Percentiles rank a stretch among this genome's conserved stretches.
These are phyloP conservation scores for Phorcus lineatus DNA, from an alignment of 2,888 invertebrate genomes.

Conservation along the genomic window DNA sequence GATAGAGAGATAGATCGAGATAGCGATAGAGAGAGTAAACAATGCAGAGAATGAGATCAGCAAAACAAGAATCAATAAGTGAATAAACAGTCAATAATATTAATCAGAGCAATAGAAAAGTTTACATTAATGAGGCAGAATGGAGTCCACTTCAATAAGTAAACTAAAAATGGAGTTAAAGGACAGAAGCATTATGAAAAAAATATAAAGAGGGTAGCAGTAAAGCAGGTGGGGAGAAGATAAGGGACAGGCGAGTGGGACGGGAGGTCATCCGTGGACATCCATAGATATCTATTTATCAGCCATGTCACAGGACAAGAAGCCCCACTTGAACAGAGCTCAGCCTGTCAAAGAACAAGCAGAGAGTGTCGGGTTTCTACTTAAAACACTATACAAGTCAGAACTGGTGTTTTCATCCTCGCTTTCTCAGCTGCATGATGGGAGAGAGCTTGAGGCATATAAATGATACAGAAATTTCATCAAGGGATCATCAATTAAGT, in stretches of 20 bases:
- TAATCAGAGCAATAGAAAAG: too few species aligned
- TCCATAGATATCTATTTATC: not conserved
- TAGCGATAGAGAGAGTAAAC: too few species aligned
- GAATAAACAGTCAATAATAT: too few species aligned
- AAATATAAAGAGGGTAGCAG: too few species aligned
- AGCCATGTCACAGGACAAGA: conserved; percentile 5
- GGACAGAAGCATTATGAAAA: too few species aligned
- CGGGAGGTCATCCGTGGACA: not conserved
- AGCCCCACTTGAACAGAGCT: not conserved
- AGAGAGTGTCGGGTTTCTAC: conserved; percentile 3
- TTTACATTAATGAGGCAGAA: too few species aligned
- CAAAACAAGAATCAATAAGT: too few species aligned
- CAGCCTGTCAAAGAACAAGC: not conserved
- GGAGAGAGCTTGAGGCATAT: not conserved
- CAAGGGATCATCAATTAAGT: conserved; percentile 8
- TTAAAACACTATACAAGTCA: not conserved
- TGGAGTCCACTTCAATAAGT: too few species aligned
- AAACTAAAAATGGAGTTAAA: too few species aligned
- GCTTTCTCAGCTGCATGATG: not conserved
- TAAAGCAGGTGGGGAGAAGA: not conserved
- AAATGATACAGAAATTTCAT: conserved; percentile 13
- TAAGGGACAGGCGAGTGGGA: not conserved
- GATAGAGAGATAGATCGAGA: too few species aligned
- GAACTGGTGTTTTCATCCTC: conserved; percentile 13
- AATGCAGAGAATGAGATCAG: too few species aligned